Percentiles rank a stretch among this genome's conserved stretches.
These are phyloP conservation scores for Hiodon tergisus DNA, from an alignment of 2,113 vertebrate species.

Conservation along the genomic window DNA sequence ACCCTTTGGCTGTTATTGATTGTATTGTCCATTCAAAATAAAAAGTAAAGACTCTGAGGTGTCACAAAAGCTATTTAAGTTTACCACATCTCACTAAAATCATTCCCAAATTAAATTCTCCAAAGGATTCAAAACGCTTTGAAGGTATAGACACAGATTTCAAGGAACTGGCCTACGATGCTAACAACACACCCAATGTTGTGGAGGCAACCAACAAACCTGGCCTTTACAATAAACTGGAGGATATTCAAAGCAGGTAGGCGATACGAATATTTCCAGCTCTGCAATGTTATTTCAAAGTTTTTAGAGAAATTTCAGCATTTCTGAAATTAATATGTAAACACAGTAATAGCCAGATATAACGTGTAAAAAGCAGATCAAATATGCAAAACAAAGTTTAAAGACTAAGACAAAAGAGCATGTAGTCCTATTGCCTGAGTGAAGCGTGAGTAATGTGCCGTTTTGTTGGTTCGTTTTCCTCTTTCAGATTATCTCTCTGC, in stretches of 20 bases:
- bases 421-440: neutral
- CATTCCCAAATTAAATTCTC: conserved; percentile 36
- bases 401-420: too few species aligned
- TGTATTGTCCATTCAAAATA: too few species aligned
- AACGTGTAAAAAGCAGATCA: too few species aligned
- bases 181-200: conserved; percentile 79
- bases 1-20: too few species aligned
- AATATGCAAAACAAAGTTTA: too few species aligned
- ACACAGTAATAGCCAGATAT: too few species aligned
- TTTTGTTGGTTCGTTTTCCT: neutral
- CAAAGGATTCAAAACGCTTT: conserved; percentile 82
- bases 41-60: conserved; percentile 44
- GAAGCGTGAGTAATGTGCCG: too few species aligned
- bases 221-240: conserved; percentile 77
- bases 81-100: conserved; percentile 29
- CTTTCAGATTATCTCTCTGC: conserved; percentile 77
- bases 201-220: conserved; percentile 81
- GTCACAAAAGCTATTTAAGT: conserved; percentile 43
- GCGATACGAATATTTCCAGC: neutral
- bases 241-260: conserved; percentile 85
- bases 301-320: neutral
- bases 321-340: conserved; percentile 2
- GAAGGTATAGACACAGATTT: conserved; percentile 84
- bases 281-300: conserved; percentile 7
- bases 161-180: conserved; percentile 70